Evolutionary conservation across 2,797 vertebrate genomes (phyloP), one percentile per base, ranked within the genome.

Genomic region (Pyrocephalus nanus): DNA sequence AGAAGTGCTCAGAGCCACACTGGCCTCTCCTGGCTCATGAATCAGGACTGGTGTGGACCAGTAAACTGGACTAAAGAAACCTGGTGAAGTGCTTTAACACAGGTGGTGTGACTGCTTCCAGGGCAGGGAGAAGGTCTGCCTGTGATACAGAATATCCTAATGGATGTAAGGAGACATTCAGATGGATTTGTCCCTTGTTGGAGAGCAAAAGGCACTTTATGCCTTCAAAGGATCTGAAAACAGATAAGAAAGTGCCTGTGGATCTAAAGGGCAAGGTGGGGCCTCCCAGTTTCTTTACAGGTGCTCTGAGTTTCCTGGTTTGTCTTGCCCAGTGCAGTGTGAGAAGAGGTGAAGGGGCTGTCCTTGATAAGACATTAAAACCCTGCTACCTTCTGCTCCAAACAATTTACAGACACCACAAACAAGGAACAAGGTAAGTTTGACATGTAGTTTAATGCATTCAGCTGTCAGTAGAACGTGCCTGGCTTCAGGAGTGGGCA

Each of bases 371-470:
- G 29, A 23, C 42, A 85, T 21, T 8, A 80, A 61, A 72, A 80
- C 61, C 36, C 22, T 74, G 10, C 61, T 82, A 25, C 53, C 32
- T 71, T 71, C 61, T 76, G 16, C 65, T 92, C 13, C 48, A 71
- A 91, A 76, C 47, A 61, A 57, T 61, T 89, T 50, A 20, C 70
- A 62, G 71, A 2, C 1, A 7, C 83, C 30, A 69, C 77, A 65
- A 73, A 4, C 47, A 73, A 73, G n/a, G 54, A 65, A 23, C n/a
- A 34, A 70, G 36, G 26, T 54, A 77, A 79, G 34, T 71, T 67
- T 93, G 66, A 61, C 26, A 5, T 29, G 26, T 65, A 48, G 50
- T 97, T 97, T 96, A 94, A 95, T 93, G 40, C 6, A 29, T 77
- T 89, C 80, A 71, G 45, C 45, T 57, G 57, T 82, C 6, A 14